Evolutionary conservation across 2,888 invertebrate genomes (phyloP).

Genomic region (Dolomedes plantarius): DNA sequence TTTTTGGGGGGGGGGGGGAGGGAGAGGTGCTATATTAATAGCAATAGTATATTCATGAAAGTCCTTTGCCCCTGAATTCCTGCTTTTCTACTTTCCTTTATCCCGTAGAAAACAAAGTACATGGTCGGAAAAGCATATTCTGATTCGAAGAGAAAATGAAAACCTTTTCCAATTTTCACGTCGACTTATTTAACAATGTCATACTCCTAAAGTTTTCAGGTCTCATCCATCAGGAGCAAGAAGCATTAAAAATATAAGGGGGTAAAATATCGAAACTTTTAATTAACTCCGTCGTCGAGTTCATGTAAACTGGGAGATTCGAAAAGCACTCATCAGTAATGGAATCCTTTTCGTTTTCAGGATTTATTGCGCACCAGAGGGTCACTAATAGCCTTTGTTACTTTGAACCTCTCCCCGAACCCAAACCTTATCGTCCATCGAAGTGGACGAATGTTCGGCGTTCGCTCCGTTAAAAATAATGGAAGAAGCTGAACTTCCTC

Average conservation of each 20-base stretch:
- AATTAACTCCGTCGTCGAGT: not conserved
- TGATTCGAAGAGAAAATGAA: too few species aligned
- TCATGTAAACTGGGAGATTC: not conserved
- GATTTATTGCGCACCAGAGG: not conserved
- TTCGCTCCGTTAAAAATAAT: conserved; percentile 29
- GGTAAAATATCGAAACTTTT: not conserved
- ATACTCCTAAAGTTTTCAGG: too few species aligned
- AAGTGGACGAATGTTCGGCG: not conserved
- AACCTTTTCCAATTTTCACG: too few species aligned
- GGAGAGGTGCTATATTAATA: too few species aligned
- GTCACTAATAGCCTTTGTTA: conserved; percentile 41
- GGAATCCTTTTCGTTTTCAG: not conserved
- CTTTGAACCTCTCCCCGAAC: conserved; percentile 20
- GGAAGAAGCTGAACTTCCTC: conserved; percentile 1
- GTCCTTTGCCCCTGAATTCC: too few species aligned
- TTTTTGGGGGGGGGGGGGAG: too few species aligned
- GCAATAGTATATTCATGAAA: too few species aligned
- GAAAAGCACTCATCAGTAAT: not conserved
- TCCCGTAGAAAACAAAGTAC: too few species aligned
- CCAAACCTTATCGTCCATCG: conserved; percentile 20
- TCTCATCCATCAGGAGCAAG: too few species aligned
- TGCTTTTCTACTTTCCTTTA: too few species aligned
- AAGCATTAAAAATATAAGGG: not conserved
- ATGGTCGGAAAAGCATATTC: too few species aligned
- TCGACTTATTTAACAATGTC: too few species aligned